Conservation (phyloP, 2,113 vertebrate species). For the Nerophis ophidion region DNA sequence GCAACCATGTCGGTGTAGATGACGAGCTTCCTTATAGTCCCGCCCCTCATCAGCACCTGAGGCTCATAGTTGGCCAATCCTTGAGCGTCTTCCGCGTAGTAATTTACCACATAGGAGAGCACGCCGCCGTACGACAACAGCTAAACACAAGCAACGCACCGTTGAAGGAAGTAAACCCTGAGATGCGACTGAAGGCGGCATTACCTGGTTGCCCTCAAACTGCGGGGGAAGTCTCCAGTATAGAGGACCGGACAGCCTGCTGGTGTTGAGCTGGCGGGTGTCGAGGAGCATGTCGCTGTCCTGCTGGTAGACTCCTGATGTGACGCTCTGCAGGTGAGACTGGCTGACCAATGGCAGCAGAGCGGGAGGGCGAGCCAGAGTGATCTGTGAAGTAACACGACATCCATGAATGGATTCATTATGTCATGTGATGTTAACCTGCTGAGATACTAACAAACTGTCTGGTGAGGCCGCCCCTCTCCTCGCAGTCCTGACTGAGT, state of each 20-base stretch:
- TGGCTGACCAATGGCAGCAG: conserved; percentile 75
- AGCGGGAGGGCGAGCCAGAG: background rate
- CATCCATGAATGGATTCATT: background rate
- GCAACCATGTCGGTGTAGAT: conserved; percentile 76
- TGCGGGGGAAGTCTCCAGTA: conserved; percentile 84
- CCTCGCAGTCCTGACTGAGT: conserved; percentile 74
- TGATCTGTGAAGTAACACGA: conserved; percentile 20
- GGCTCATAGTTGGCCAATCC: conserved; percentile 87
- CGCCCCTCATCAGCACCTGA: conserved; percentile 88
- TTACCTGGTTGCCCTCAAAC: conserved; percentile 82
- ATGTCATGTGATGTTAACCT: no score
- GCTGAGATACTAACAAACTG: conserved; percentile 64
- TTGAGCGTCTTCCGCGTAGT: conserved; percentile 74
- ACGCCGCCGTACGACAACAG: conserved; percentile 84
- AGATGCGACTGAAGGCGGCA: no score
- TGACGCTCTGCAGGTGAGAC: conserved; percentile 74
- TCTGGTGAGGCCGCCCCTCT: conserved; percentile 74
- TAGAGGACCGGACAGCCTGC: conserved; percentile 69
- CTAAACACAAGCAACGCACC: conserved; percentile 47
- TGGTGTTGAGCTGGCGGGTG: conserved; percentile 58
- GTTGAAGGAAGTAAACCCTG: background rate
- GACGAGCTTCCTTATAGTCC: conserved; percentile 74
- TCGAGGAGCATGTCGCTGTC: conserved; percentile 78
- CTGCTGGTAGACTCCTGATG: conserved; percentile 78
- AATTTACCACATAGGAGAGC: conserved; percentile 77